Conservation (phyloP, 2,888 invertebrate species). For the Eupsilia transversa region DNA sequence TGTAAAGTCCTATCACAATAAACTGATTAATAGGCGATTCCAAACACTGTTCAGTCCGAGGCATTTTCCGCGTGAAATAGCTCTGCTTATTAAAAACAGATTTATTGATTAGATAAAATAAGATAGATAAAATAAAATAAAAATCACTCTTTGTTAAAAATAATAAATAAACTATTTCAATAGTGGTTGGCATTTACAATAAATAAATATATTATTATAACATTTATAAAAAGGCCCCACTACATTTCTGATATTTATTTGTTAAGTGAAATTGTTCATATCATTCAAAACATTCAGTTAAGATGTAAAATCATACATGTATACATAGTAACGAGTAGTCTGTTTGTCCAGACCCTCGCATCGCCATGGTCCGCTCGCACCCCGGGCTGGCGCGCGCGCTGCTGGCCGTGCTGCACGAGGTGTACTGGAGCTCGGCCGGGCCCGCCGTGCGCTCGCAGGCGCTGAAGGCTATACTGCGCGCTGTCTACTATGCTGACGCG, state of each 20-base stretch:
- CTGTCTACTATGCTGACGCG: slow-evolving; percentile 98
- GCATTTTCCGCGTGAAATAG: background rate
- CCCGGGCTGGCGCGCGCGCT: slow-evolving; percentile 93
- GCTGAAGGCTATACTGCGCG: slow-evolving; percentile 97
- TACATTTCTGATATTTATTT: background rate
- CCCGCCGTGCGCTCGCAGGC: slow-evolving; percentile 99
- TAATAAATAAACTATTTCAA: background rate
- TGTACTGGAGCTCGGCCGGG: slow-evolving; percentile 99
- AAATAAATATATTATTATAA: background rate
- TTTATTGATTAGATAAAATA: background rate
- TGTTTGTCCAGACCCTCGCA: slow-evolving; percentile 81
- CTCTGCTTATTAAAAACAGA: background rate
- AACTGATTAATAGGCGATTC: background rate
- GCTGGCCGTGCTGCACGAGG: slow-evolving; percentile 98
- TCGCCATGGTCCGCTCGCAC: slow-evolving; percentile 86
- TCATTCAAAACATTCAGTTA: no score
- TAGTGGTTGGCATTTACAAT: background rate
- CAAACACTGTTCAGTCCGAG: background rate
- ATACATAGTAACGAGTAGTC: background rate
- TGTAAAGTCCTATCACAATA: background rate
- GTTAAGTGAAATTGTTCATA: no score
- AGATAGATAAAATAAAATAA: no score
- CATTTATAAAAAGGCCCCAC: background rate
- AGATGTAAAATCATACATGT: no score
- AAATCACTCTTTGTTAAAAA: background rate